A percentile compares a stretch with the other conserved stretches of the same genome.
Evolutionary conservation across 2,797 vertebrate genomes (phyloP).

Genomic region (Peromyscus attwateri): DNA sequence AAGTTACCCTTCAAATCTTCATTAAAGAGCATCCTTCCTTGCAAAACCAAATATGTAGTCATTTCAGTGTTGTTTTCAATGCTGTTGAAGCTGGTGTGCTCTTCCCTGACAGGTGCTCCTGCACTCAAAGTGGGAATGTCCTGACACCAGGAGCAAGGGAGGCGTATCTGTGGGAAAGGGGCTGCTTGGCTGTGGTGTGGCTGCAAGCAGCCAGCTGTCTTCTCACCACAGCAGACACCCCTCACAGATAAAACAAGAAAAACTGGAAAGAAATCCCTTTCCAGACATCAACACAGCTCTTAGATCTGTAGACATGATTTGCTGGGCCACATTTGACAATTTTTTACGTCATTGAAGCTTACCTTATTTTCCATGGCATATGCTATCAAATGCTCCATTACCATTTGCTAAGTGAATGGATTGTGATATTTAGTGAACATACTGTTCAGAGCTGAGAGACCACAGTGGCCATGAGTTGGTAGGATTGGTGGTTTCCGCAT

Average conservation of each 20-base stretch:
- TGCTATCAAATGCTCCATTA: conserved; percentile 67
- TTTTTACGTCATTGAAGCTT: conserved; percentile 57
- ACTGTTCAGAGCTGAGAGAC: background rate
- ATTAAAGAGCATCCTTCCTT: background rate
- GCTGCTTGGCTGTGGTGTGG: conserved; percentile 53
- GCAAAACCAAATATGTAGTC: background rate
- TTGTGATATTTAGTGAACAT: conserved; percentile 63
- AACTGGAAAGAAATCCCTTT: conserved; percentile 68
- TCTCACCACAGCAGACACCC: background rate
- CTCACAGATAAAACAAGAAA: conserved; percentile 39
- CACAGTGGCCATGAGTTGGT: conserved; percentile 14
- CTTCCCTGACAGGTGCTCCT: background rate
- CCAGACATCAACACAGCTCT: conserved; percentile 49
- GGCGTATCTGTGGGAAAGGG: background rate
- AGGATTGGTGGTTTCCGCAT: background rate
- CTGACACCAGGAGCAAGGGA: background rate
- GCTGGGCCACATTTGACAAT: conserved; percentile 52
- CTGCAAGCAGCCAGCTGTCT: conserved; percentile 32
- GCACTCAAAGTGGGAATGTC: background rate
- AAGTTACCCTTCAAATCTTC: background rate
- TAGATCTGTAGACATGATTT: conserved; percentile 65
- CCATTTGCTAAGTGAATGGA: conserved; percentile 61
- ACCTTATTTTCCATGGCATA: conserved; percentile 77
- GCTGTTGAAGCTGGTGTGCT: background rate
- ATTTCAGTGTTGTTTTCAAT: background rate